Base-by-base conservation (phyloP, 2,888 invertebrate species). In the Trissolcus japonicus region DNA sequence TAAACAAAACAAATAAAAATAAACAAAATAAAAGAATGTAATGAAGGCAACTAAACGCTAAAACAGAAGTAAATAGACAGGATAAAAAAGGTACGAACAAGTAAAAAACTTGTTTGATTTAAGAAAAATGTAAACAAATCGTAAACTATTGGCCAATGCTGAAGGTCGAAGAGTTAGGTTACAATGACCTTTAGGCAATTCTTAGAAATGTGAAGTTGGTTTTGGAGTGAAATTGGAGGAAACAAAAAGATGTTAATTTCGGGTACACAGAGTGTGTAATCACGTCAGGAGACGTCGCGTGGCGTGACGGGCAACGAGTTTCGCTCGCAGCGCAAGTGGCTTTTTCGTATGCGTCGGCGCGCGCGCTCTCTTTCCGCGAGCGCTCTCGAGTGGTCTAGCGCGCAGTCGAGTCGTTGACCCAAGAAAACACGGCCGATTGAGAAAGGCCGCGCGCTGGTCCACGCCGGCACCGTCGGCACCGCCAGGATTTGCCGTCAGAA, bases 391-490 rank as follows among this genome's bases (percentile, higher is more conserved):
- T 68, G 69, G 55, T 69, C 61, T 61, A 35, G 54, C 59, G 77
- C 68, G 67, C 79, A 79, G 51, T 17, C 46, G 40, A 84, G 83
- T 84, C 85, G 81, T 83, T 85, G 85, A 86, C 84, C 84, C 81
- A 80, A 77, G 80, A 79, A 80, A 83, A 80, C 74, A 80, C 80
- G 79, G 65, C 79, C 79, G 80, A 81, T 80, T 76, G 80, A 78
- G 77, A 78, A 76, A 77, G 74, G 61, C 74, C 62, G 66, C 19
- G 54, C 53, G 67, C 40, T 60, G 67, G 57, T 62, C 66, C 65
- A 86, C 90, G 82, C 88, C 89, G 87, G 87, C 90, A 90, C 90
- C 90, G 90, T 90, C 90, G 90, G 89, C 86, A 60, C 56, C 59
- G 65, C 60, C 75, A 69, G 66, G 55, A 76, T 69, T 66, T 63